A percentile compares a stretch with the other conserved stretches of the same genome.
phyloP scores from a whole-genome alignment of 2,888 invertebrate genomes.

The Seira sanloemensis region DNA sequence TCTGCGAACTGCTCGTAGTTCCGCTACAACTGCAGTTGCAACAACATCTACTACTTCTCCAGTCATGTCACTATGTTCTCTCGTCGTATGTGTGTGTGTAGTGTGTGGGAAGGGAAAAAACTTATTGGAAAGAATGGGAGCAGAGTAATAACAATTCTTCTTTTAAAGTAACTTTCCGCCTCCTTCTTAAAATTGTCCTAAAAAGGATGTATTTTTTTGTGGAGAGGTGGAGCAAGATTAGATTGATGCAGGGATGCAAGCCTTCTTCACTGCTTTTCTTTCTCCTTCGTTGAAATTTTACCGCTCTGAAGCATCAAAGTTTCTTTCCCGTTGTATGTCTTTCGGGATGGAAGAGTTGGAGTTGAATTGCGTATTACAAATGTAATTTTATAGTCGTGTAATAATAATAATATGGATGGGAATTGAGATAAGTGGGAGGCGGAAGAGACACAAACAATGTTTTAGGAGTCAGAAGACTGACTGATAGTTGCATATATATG shows the following conservation, averaged over 20 bases:
- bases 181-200: background rate
- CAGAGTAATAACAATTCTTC: constrained; percentile 12
- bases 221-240: background rate
- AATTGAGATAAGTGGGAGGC: background rate
- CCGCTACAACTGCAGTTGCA: constrained; percentile 29
- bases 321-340: background rate
- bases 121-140: constrained; percentile 11
- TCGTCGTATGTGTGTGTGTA: background rate
- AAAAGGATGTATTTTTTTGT: background rate
- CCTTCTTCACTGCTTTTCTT: background rate
- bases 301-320: no score
- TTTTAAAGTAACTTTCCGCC: constrained; percentile 12
- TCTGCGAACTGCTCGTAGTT: constrained; percentile 27
- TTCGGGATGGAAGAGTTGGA: background rate
- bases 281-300: background rate
- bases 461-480: background rate
- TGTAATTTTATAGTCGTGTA: background rate
- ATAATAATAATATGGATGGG: constrained; percentile 8
- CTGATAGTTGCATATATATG: background rate
- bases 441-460: background rate
- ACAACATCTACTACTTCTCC: constrained; percentile 8
- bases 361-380: background rate
- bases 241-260: background rate
- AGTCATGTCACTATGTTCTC: background rate
- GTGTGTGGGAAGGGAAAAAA: no score